A percentile compares a stretch with the other conserved stretches of the same genome.
Conservation (phyloP, 2,888 invertebrate genomes). For the Sinopyrophorus schimmeli region DNA sequence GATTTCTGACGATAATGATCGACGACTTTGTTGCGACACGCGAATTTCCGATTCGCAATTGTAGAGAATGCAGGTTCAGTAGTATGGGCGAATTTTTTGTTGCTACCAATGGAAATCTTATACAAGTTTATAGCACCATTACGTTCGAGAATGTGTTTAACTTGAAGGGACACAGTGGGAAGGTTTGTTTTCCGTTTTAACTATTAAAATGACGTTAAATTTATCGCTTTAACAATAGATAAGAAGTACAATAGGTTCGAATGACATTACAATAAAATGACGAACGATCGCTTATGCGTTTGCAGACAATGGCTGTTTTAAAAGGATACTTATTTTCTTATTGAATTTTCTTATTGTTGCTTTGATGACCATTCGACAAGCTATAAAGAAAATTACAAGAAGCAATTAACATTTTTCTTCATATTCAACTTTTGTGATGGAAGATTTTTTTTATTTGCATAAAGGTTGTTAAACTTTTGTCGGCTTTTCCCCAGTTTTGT, state of each 20-base stretch:
- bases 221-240: too few species aligned
- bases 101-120: constrained; percentile 83
- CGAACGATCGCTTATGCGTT: background rate
- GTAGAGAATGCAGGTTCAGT: constrained; percentile 79
- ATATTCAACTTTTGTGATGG: too few species aligned
- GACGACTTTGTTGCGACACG: constrained; percentile 75
- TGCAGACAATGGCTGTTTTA: constrained; percentile 7
- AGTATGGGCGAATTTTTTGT: constrained; percentile 89
- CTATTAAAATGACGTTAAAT: too few species aligned
- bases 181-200: constrained; percentile 56
- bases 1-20: constrained; percentile 84
- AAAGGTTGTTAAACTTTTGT: too few species aligned
- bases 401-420: too few species aligned
- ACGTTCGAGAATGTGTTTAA: constrained; percentile 75
- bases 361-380: too few species aligned
- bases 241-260: too few species aligned
- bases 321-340: too few species aligned
- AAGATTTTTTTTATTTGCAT: too few species aligned
- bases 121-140: constrained; percentile 80
- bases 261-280: constrained; percentile 6
- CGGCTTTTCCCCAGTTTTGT: too few species aligned
- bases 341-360: too few species aligned
- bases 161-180: constrained; percentile 81
- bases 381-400: too few species aligned
- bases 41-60: constrained; percentile 70